Percentiles rank a stretch among this genome's conserved stretches.
Evolutionary conservation across 1,140 invertebrate species (phyloP).

Genomic region (Trinorchestia longiramus): DNA sequence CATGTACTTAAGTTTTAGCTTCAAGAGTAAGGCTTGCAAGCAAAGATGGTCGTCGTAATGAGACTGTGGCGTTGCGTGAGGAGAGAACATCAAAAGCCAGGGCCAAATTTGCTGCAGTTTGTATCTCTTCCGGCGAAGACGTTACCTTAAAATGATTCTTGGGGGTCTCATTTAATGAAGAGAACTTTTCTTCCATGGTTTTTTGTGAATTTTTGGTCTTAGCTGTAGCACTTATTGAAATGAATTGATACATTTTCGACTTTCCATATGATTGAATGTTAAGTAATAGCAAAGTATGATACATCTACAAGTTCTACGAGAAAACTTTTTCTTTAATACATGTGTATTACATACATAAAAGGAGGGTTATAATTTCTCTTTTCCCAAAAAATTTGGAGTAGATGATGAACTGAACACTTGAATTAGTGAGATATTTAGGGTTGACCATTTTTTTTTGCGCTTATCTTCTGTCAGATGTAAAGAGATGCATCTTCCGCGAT

Average conservation of each 20-base stretch:
- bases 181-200: neutral
- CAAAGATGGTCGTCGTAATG: neutral
- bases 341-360: neutral
- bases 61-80: neutral
- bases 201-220: neutral
- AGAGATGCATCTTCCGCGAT: too few species aligned
- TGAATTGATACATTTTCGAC: neutral
- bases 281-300: neutral
- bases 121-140: slow-evolving; percentile 1
- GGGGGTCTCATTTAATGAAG: neutral
- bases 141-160: neutral
- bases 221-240: neutral
- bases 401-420: too few species aligned
- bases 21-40: neutral
- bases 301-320: neutral
- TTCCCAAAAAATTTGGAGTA: too few species aligned
- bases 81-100: neutral
- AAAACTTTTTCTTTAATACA: neutral
- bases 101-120: slow-evolving; percentile 10
- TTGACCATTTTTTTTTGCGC: too few species aligned
- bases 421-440: too few species aligned
- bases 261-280: neutral
- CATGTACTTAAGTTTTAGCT: neutral
- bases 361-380: too few species aligned
- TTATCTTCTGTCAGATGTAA: too few species aligned